Percentiles rank a stretch among this genome's conserved stretches.
Conservation (phyloP, 2,797 vertebrate genomes). For the Ciconia nigra region DNA sequence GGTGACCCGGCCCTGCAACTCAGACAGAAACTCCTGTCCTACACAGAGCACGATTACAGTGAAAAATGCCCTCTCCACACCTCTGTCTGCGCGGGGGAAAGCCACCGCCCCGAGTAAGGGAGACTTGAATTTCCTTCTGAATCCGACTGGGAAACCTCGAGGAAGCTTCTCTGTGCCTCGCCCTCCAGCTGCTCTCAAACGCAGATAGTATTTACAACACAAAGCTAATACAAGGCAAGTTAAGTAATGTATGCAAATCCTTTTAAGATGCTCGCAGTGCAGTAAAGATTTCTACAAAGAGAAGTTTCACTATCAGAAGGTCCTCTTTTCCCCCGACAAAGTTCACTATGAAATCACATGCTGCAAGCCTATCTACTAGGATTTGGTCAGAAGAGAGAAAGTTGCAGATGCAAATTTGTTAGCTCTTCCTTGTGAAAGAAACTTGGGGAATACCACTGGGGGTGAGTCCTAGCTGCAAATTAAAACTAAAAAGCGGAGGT, state of each 20-base stretch:
- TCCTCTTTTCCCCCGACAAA: background rate
- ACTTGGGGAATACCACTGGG: background rate
- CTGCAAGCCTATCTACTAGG: background rate
- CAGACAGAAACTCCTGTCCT: background rate
- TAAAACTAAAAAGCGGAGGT: background rate
- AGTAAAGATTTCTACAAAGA: background rate
- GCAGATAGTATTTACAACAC: background rate
- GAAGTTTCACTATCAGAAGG: background rate
- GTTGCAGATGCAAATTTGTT: background rate
- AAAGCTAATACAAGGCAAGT: fast-evolving
- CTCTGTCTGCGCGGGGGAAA: background rate
- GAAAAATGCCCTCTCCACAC: fast-evolving
- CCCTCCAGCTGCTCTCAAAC: background rate
- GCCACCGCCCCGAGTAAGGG: background rate
- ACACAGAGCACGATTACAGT: fast-evolving
- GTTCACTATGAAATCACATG: background rate
- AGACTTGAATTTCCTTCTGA: fast-evolving
- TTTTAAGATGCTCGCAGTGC: background rate
- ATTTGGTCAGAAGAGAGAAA: background rate
- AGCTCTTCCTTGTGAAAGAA: background rate
- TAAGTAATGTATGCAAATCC: background rate
- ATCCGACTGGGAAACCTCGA: background rate
- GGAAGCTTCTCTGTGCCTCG: background rate
- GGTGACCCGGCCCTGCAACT: background rate
- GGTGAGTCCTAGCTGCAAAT: background rate